phyloP scores from a whole-genome alignment of 2,888 invertebrate species.

The Drosophila pseudotakahashii region DNA sequence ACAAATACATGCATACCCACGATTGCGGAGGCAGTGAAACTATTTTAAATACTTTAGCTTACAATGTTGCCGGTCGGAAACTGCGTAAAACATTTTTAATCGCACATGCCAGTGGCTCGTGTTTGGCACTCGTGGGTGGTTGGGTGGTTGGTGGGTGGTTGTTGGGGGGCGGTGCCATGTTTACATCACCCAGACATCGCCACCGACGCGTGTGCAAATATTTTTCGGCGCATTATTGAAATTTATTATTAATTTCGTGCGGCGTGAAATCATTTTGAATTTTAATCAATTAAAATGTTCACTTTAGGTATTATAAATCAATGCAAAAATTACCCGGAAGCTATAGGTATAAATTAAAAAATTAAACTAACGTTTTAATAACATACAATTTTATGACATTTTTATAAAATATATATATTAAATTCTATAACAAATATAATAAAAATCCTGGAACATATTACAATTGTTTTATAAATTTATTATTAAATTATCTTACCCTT shows the following conservation, averaged over 20 bases:
- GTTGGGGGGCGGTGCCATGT: constrained; percentile 11
- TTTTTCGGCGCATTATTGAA: constrained; percentile 18
- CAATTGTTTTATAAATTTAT: too few species aligned
- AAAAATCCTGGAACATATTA: too few species aligned
- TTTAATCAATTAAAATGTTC: background rate
- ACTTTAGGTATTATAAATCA: background rate
- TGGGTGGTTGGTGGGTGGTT: background rate
- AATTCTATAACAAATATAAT: too few species aligned
- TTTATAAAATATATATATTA: too few species aligned
- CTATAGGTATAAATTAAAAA: too few species aligned
- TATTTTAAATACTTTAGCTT: constrained; percentile 50
- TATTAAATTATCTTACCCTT: too few species aligned
- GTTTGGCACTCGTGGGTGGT: constrained; percentile 11
- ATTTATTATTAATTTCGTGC: background rate
- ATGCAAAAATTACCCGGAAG: background rate
- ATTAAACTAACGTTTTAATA: too few species aligned
- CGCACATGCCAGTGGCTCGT: constrained; percentile 50
- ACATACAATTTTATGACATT: too few species aligned
- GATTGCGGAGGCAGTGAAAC: constrained; percentile 32
- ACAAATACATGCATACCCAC: background rate
- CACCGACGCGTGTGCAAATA: constrained; percentile 28
- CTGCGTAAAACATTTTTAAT: constrained; percentile 62
- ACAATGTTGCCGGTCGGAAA: constrained; percentile 61
- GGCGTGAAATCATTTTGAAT: background rate
- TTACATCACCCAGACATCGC: constrained; percentile 31